phyloP scores from a whole-genome alignment of 2,888 invertebrate species.

The Diogma glabrata region DNA sequence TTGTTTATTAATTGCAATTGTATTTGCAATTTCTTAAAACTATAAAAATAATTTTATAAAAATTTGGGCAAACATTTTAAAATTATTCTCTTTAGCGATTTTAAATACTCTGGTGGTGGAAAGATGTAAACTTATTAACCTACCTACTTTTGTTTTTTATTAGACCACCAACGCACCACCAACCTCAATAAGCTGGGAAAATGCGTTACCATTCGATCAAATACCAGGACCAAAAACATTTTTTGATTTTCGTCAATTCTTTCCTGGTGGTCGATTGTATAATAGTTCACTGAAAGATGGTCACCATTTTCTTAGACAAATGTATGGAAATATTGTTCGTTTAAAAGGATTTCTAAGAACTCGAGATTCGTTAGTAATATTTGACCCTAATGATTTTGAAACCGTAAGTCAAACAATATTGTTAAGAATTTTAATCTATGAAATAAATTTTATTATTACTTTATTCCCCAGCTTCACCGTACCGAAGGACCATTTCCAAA shows the following conservation, averaged over 20 bases:
- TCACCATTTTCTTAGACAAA: background rate
- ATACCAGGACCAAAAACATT: conserved; percentile 27
- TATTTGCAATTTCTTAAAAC: too few relatives aligned
- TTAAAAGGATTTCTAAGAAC: conserved; percentile 28
- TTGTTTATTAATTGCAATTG: too few relatives aligned
- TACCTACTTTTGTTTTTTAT: too few relatives aligned
- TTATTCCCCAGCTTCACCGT: conserved; percentile 30
- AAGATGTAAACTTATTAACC: too few relatives aligned
- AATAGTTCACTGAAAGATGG: background rate
- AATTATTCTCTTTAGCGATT: too few relatives aligned
- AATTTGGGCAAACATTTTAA: too few relatives aligned
- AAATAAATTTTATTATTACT: too few relatives aligned
- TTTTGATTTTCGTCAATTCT: conserved; percentile 22
- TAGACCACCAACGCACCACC: too few relatives aligned
- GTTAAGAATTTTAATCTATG: too few relatives aligned
- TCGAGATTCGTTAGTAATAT: conserved; percentile 31
- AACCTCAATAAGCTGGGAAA: conserved; percentile 21
- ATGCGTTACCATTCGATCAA: conserved; percentile 24
- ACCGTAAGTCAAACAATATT: too few relatives aligned
- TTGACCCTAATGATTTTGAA: conserved; percentile 41
- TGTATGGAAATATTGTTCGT: conserved; percentile 31
- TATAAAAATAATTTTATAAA: too few relatives aligned
- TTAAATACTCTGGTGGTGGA: too few relatives aligned
- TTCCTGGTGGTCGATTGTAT: conserved; percentile 26
- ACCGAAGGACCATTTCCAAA: conserved; percentile 38